A percentile compares a stretch with the other conserved stretches of the same genome.
Evolutionary conservation across 1,140 invertebrate genomes (phyloP).

Genomic region (Zeugodacus cucurbitae): DNA sequence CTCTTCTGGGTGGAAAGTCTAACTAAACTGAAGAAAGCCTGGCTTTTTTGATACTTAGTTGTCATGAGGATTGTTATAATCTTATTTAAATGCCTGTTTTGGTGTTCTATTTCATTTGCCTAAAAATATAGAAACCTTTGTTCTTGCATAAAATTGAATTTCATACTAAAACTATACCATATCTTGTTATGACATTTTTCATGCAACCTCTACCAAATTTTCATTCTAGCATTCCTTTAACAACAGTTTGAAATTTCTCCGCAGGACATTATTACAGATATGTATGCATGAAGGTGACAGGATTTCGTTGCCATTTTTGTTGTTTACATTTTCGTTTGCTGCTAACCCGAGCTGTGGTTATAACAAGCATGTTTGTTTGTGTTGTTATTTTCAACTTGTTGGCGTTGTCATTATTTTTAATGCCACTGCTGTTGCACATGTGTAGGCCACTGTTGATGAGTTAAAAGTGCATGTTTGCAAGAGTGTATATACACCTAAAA

Average conservation of each 20-base stretch:
- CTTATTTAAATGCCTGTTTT: no score
- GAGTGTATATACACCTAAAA: not conserved
- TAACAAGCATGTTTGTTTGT: not conserved
- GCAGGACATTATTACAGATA: not conserved
- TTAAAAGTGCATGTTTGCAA: not conserved
- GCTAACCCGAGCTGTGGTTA: not conserved
- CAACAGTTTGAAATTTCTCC: not conserved
- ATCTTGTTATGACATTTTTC: no score
- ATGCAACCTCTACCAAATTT: not conserved
- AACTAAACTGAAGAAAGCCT: no score
- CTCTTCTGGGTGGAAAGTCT: no score
- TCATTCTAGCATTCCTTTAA: not conserved
- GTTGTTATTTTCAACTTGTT: not conserved
- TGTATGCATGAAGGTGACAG: no score
- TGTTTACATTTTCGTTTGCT: constrained; percentile 1
- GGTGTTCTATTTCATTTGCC: no score
- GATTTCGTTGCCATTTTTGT: not conserved
- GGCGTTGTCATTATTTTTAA: not conserved
- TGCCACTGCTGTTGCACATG: not conserved
- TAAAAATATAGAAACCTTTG: no score
- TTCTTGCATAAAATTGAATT: no score
- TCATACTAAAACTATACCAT: no score
- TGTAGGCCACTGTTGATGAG: constrained; percentile 17
- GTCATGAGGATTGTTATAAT: no score
- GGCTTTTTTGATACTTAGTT: no score